phyloP scores from a whole-genome alignment of 2,113 vertebrate species.

The Plecturocebus donacophilus region DNA sequence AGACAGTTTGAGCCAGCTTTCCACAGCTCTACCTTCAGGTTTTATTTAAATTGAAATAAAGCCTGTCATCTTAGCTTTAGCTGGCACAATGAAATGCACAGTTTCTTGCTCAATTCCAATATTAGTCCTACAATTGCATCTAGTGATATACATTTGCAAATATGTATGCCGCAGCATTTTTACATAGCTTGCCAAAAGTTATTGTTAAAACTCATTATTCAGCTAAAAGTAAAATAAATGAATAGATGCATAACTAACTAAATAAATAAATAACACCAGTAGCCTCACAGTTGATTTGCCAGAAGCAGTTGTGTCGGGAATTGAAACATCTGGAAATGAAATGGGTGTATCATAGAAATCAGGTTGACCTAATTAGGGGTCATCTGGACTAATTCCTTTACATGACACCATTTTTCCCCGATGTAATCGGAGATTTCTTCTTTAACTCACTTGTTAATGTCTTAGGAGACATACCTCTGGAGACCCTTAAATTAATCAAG shows the following conservation, averaged over 20 bases:
- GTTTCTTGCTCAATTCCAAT: conserved; percentile 75
- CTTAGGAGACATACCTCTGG: not conserved
- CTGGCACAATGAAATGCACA: conserved; percentile 71
- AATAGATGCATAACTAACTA: not conserved
- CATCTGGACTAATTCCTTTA: conserved; percentile 49
- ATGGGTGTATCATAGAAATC: conserved; percentile 66
- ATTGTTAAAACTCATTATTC: conserved; percentile 69
- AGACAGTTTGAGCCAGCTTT: conserved; percentile 79
- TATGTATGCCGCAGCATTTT: conserved; percentile 68
- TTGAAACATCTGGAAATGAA: conserved; percentile 73
- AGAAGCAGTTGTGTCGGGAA: conserved; percentile 48
- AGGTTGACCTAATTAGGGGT: conserved; percentile 64
- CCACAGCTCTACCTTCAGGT: conserved; percentile 75
- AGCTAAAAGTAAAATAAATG: conserved; percentile 72
- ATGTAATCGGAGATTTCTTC: not conserved
- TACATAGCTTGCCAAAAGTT: conserved; percentile 65
- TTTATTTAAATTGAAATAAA: conserved; percentile 87
- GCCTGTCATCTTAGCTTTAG: conserved; percentile 78
- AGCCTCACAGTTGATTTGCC: not conserved
- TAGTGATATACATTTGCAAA: conserved; percentile 74
- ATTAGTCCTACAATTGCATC: conserved; percentile 69
- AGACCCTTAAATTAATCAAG: not conserved
- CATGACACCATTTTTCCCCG: conserved; percentile 20
- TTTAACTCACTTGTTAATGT: not conserved
- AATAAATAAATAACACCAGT: conserved; percentile 46